Evolutionary conservation across 2,888 invertebrate genomes (phyloP), one percentile per base, ranked within the genome.

Genomic region (Steinernema carpocapsae): DNA sequence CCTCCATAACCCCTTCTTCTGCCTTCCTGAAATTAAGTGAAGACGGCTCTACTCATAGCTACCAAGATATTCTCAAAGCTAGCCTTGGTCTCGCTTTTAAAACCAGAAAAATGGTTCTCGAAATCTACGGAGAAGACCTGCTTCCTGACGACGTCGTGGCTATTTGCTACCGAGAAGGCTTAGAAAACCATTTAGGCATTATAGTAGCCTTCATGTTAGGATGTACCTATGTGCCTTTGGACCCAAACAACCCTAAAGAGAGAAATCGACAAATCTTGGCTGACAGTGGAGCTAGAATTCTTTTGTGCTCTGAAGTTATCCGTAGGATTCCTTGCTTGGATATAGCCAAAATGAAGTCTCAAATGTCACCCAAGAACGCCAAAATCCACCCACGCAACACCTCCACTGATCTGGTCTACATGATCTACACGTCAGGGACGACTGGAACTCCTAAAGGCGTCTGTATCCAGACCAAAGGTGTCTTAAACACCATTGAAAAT

Each of bases 361-460:
- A 7, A 43, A 14, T 14, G 7, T 43, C 43, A 14, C 43, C 43
- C 43, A 12, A 43, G 7, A 14, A 43, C 43, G 43, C 43, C 7
- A 43, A 43, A 43, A 43, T 22, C n/a, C 26, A 26, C 24, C 22
- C 2, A 3, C 14, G 56, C 12, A 24, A 6, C 7, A 26, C 56
- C 3, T 56, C 77, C 4, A 48, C 70, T 4, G 71, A 80, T 71
- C 43, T 80, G 4, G 43, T 73, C 0, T 85, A 85, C 52, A 72
- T 80, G 10, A 85, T 85, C 0, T 81, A 78, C 45, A 86, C 85
- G 1, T 85, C 84, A 26, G 85, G 85, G 12, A 79, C 80, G 7
- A 85, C 85, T 10, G 85, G 85, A 19, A 32, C 14, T 2, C 84
- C 85, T 24, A 85, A 86, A 76, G 73, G 78, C 2, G 83, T 85